Evolutionary conservation across 2,113 vertebrate species (phyloP), one percentile per base, ranked within the genome.

Genomic region (Stigmatopora nigra): DNA sequence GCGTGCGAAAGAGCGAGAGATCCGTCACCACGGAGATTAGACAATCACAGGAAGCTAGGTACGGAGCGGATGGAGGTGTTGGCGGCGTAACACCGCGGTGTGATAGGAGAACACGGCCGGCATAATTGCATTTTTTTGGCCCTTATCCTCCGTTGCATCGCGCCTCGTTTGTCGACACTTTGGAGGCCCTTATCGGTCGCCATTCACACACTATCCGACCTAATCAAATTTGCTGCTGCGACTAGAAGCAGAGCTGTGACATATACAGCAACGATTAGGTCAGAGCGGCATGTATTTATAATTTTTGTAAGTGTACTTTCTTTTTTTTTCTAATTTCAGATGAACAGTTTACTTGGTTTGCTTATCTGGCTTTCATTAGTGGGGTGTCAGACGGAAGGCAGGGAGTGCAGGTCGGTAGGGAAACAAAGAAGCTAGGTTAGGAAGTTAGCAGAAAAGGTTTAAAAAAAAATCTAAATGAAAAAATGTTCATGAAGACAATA

Each of bases 71-170:
- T 36, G 57, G 72, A 73, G 76, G 78, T 73, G 76, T 81, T 63
- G 67, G 70, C 61, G 35, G 74, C 75, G 73, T 78, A 64, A 63
- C 62, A 60, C 78, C 46, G 64, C 69, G 71, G 77, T 84, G 89
- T 90, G 84, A 90, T 90, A 90, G 84, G 67, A 86, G 82, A 85
- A 84, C 85, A 83, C 86, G 84, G 82, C 84, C 78, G 70, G 75
- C 64, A 85, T 89, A 89, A 90, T 90, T 87, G 77, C 71, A 60
- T 84, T 84, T 87, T 60, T 61, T 44, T 41, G 25, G 73, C 65
- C 75, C 82, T 91, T 90, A 91, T 91, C 89, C 85, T 63, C 55
- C 20, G 78, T 87, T 81, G 83, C 84, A 91, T 91, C 88, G 72
- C 84, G 74, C 77, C 80, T 85, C 75, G 71, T 88, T 90, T 83